A percentile compares a stretch with the other conserved stretches of the same genome.
These are phyloP conservation scores for Chromis chromis DNA, from an alignment of 2,797 vertebrate genomes.

Conservation along the genomic window DNA sequence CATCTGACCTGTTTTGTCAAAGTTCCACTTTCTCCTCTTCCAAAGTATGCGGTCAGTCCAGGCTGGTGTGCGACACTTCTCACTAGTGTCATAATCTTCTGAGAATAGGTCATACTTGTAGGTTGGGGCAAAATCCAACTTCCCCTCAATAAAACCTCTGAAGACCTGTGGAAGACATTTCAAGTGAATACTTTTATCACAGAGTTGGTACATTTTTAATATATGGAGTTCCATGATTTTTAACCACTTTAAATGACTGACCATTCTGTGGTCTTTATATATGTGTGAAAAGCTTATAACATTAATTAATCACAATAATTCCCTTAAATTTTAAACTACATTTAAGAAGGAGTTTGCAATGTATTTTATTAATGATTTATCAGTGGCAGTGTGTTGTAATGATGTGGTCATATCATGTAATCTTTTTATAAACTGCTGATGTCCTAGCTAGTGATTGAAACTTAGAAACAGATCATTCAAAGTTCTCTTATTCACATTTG, in stretches of 20 bases:
- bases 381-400: too few relatives aligned
- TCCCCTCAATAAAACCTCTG: conserved; percentile 93
- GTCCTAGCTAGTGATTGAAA: too few relatives aligned
- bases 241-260: not conserved
- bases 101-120: conserved; percentile 99
- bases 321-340: too few relatives aligned
- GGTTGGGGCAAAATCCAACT: conserved; percentile 95
- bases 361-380: too few relatives aligned
- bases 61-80: conserved; percentile 97
- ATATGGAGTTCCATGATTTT: not conserved
- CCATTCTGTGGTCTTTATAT: too few relatives aligned
- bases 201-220: not conserved
- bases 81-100: conserved; percentile 98
- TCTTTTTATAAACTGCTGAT: too few relatives aligned
- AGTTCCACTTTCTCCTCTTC: conserved; percentile 98
- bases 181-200: not conserved
- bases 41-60: conserved; percentile 99
- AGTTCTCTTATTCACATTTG: too few relatives aligned
- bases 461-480: too few relatives aligned
- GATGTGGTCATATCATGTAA: too few relatives aligned
- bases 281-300: too few relatives aligned
- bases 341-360: too few relatives aligned
- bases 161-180: conserved; percentile 86
- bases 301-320: too few relatives aligned
- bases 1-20: conserved; percentile 92